These are phyloP conservation scores for Encarsia formosa DNA, from an alignment of 2,888 invertebrate genomes.

Conservation along the genomic window DNA sequence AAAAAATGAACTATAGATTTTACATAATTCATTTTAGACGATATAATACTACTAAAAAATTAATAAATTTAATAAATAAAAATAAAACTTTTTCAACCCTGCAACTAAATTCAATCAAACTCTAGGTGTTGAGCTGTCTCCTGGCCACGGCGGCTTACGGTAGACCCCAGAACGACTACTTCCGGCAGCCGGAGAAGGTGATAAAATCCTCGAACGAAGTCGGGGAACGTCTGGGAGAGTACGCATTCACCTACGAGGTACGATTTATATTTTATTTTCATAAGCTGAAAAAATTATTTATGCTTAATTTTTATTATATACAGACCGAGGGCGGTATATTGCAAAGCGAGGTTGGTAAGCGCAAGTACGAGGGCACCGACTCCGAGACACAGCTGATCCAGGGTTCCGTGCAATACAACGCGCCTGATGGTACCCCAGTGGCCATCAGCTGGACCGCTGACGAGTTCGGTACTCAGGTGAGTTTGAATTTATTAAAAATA, in stretches of 20 bases:
- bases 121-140: slow-evolving; percentile 1
- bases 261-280: too few species aligned
- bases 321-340: slow-evolving; percentile 49
- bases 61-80: too few species aligned
- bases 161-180: slow-evolving; percentile 36
- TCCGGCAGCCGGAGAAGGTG: slow-evolving; percentile 45
- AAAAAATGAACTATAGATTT: too few species aligned
- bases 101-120: too few species aligned
- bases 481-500: too few species aligned
- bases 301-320: too few species aligned
- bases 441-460: slow-evolving; percentile 50
- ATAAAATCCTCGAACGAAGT: slow-evolving; percentile 40
- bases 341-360: slow-evolving; percentile 42
- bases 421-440: slow-evolving; percentile 48
- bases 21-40: too few species aligned
- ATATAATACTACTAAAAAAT: too few species aligned
- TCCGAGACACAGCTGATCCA: slow-evolving; percentile 47
- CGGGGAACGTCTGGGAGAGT: slow-evolving; percentile 45
- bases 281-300: too few species aligned
- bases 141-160: slow-evolving; percentile 4
- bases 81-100: too few species aligned
- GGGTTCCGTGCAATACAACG: slow-evolving; percentile 49
- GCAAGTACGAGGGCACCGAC: slow-evolving; percentile 48
- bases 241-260: slow-evolving; percentile 45
- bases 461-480: slow-evolving; percentile 46